Base-by-base conservation (phyloP, 2,888 invertebrate species). In the Lapara coniferarum region DNA sequence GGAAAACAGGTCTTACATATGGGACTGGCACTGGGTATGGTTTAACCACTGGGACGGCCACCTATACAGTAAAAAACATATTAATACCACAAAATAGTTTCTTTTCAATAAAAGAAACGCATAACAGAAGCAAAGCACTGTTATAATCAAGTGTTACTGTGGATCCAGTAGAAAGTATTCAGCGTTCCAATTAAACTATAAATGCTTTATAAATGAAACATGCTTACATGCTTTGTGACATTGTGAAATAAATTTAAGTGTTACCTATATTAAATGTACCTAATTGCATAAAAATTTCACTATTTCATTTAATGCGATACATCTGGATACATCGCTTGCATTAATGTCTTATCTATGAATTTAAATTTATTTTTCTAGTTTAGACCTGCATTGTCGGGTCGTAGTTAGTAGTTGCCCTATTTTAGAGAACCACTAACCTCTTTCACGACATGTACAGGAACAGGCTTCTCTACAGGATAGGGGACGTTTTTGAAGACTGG, bases 21-120 rank as follows among this genome's bases (percentile, higher is more conserved):
- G 96, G 96, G 55, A 97, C 94, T 75, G 95, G 95, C 2, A 97
- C 95, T 44, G 97, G 97, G 81, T 96, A 96, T 6, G 97, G 96
- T 82, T 96, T 96, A 68, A 96, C 95, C 63, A 97, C 95, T 76
- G 96, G 95, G 5, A 97, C 96, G 82, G 95, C 95, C 71, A 97
- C 95, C 94, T 94, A 79, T 14, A 55, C 10, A 55, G 2, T 58
- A 3, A 16, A 10, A 58, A 58, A n/a, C 19, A 5, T 2, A 63
- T 49, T 16, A 73, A 71, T 19, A 74, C 58, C 6, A 44, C 25
- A 55, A 68, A 58, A 25, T 52, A 66, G n/a, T 25, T 5, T 37
- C 58, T 12, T 10, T 0, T 53, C 10, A 63, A 46, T 14, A 63
- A 6, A 16, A 49, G 19, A 16, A 46, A 19, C 19, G 13, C 12